Percentiles rank a stretch among this genome's conserved stretches.
phyloP scores from a whole-genome alignment of 2,797 vertebrate species.

The Sebastes elongatus region DNA sequence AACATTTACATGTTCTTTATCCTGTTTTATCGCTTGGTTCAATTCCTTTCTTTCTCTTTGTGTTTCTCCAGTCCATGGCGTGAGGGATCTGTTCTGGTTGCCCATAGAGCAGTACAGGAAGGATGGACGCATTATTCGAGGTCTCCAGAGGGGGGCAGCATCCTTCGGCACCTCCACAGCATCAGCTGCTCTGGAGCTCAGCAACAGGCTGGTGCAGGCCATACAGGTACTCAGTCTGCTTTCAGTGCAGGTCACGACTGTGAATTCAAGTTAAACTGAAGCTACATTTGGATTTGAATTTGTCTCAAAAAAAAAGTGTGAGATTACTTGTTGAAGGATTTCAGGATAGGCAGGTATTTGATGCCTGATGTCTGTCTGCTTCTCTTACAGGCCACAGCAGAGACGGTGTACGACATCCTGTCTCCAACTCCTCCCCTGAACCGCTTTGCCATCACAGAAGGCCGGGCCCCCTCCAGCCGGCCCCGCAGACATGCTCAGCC shows the following conservation, averaged over 20 bases:
- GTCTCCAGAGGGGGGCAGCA: slow-evolving; percentile 92
- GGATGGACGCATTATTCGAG: slow-evolving; percentile 92
- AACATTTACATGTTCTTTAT: not conserved
- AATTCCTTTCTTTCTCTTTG: not conserved
- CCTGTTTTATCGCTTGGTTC: not conserved
- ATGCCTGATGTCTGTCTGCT: not conserved
- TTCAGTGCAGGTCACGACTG: not conserved
- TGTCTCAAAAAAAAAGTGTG: not conserved
- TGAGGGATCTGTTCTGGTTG: slow-evolving; percentile 94
- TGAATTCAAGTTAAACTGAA: not conserved
- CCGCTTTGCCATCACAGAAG: slow-evolving; percentile 85
- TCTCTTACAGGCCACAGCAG: slow-evolving; percentile 88
- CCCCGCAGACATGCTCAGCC: slow-evolving; percentile 87
- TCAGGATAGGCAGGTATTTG: not conserved
- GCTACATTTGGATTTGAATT: not conserved
- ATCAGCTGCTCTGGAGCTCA: slow-evolving; percentile 93
- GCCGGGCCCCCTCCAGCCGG: slow-evolving; percentile 75
- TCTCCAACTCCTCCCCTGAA: slow-evolving; percentile 89
- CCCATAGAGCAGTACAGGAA: slow-evolving; percentile 94
- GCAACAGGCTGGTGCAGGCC: slow-evolving; percentile 95
- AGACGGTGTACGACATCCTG: slow-evolving; percentile 94
- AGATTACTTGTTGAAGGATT: not conserved
- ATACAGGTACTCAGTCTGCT: slow-evolving; percentile 85
- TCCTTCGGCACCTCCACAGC: slow-evolving; percentile 94
- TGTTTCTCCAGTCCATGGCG: slow-evolving; percentile 86